Evolutionary conservation across 2,888 invertebrate genomes (phyloP), one percentile per base, ranked within the genome.

Genomic region (Cacoxenus indagator): DNA sequence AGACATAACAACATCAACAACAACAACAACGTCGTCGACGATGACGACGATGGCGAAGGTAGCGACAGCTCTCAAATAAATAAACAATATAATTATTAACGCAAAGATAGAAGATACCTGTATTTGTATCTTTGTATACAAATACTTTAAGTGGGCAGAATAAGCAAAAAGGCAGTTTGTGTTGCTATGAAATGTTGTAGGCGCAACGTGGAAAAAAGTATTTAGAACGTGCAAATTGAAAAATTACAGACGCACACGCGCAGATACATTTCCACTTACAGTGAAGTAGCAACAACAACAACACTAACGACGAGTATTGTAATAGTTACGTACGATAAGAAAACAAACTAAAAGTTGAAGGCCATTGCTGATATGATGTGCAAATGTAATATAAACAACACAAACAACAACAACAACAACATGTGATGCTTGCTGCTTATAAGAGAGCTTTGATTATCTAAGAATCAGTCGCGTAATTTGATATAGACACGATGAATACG

Each of bases 311-410:
- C 70, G 59, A 4, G 5, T 51, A 9, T 51, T 8, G 61, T 55
- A 55, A 55, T 22, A 11, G 19, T 55, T 55, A 57, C 83, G 83
- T 68, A 79, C 82, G 85, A 82, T 82, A 85, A 82, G 73, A 76
- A 71, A 70, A 77, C 80, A 73, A 84, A 76, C 82, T 74, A 75
- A 83, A 81, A 82, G 85, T 82, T 82, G 85, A 82, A 82, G 82
- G 84, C 84, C 82, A 84, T 81, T 77, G 74, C 83, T 81, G 84
- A 81, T 81, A 81, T 79, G 84, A 57, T 57, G 37, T 37, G 8
- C 51, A 51, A 51, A 17, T 19, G 22, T 22, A 51, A 51, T 22
- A 22, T 2, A 37, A 22, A 62, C 24, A 67, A 54, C 59, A 29
- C 17, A 26, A 51, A 51, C 54, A 62, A 24, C 37, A 55, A 37